These are phyloP conservation scores for Drosophila insularis DNA, from an alignment of 1,140 invertebrate species.

Conservation along the genomic window DNA sequence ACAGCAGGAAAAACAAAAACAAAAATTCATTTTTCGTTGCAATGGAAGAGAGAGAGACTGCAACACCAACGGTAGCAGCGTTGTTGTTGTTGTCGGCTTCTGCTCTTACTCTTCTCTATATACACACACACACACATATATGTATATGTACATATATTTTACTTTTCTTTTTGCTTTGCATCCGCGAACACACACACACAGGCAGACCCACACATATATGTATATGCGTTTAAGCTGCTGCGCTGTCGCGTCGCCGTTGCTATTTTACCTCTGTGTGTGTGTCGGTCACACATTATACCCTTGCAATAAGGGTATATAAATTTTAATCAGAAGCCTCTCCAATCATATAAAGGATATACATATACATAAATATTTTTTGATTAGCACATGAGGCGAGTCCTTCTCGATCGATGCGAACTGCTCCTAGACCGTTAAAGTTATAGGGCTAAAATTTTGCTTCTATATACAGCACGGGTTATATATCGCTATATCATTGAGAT, in stretches of 20 bases:
- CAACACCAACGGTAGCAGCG: conserved; percentile 42
- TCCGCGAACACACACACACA: conserved; percentile 22
- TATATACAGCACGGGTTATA: too few species aligned
- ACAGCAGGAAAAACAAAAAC: conserved; percentile 38
- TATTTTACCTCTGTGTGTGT: conserved; percentile 24
- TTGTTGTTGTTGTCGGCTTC: conserved; percentile 22
- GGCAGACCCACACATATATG: background rate
- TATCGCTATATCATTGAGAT: too few species aligned
- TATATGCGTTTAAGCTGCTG: conserved; percentile 55
- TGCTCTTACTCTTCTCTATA: conserved; percentile 34
- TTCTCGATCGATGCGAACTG: too few species aligned
- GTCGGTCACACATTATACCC: conserved; percentile 52
- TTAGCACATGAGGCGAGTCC: too few species aligned
- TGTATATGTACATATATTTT: conserved; percentile 44
- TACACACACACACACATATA: conserved; percentile 15
- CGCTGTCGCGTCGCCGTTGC: conserved; percentile 35
- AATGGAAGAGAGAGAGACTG: conserved; percentile 30
- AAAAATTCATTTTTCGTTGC: conserved; percentile 57
- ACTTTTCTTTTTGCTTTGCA: conserved; percentile 67
- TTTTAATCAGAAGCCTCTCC: too few species aligned
- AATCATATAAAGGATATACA: too few species aligned
- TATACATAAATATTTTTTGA: too few species aligned
- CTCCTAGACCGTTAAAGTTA: too few species aligned
- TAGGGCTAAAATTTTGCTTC: too few species aligned
- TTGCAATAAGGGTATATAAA: too few species aligned